Evolutionary conservation across 2,797 vertebrate species (phyloP).

Genomic region (Cossypha heuglini): DNA sequence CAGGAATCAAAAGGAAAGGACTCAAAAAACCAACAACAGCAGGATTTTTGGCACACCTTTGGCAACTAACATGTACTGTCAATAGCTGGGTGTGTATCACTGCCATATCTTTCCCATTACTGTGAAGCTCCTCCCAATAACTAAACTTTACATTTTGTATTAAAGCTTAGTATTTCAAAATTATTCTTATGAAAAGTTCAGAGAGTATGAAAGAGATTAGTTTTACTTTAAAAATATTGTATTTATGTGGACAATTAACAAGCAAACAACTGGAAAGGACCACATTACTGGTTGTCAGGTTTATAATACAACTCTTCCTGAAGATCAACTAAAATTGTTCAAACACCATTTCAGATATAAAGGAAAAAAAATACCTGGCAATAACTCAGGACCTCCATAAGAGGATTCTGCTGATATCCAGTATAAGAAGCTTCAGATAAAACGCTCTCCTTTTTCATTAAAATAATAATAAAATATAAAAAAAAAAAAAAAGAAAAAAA

Average conservation of each 20-base stretch:
- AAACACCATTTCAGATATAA: neutral
- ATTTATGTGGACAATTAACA: neutral
- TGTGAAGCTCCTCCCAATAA: neutral
- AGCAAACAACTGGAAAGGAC: neutral
- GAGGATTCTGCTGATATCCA: conserved; percentile 40
- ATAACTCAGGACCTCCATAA: conserved; percentile 60
- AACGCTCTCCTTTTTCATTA: conserved; percentile 13
- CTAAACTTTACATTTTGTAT: neutral
- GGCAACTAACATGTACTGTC: neutral
- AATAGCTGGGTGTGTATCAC: neutral
- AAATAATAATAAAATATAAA: neutral
- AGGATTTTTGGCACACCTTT: neutral
- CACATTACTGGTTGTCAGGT: neutral
- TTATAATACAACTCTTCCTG: neutral
- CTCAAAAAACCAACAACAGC: neutral
- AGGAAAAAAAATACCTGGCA: conserved; percentile 71
- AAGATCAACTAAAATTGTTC: neutral
- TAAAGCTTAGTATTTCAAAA: neutral
- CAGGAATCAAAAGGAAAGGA: neutral
- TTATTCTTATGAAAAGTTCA: neutral
- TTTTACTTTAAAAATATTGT: neutral
- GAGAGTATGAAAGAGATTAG: neutral
- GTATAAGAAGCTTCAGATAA: conserved; percentile 27
- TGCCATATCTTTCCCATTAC: neutral
- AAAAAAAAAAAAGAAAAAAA: too few species aligned